These are phyloP conservation scores for Cossypha niveicapilla DNA, from an alignment of 2,797 vertebrate genomes.

Conservation along the genomic window DNA sequence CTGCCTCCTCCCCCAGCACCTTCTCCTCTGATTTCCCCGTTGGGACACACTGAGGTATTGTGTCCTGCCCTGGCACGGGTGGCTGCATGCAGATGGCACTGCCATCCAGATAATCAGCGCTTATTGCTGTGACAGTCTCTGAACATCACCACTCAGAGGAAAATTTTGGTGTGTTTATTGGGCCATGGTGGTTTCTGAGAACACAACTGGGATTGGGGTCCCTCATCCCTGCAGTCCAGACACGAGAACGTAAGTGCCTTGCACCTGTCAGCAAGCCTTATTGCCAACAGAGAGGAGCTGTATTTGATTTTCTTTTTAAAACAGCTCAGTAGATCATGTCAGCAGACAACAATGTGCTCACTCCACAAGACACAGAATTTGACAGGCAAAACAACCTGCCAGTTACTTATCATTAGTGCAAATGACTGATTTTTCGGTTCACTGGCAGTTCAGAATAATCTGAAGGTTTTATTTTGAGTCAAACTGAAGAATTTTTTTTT, in stretches of 20 bases:
- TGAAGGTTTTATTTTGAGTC: constrained; percentile 62
- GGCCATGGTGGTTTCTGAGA: not conserved
- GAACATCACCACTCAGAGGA: not conserved
- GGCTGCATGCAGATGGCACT: not conserved
- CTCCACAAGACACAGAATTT: constrained; percentile 67
- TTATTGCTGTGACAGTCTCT: not conserved
- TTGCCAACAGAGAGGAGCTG: not conserved
- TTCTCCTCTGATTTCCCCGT: fast-evolving
- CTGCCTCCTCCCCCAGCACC: not conserved
- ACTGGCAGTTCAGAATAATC: constrained; percentile 59
- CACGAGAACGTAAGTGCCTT: not conserved
- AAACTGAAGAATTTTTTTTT: constrained; percentile 14
- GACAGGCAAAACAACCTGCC: constrained; percentile 68
- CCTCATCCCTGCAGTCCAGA: not conserved
- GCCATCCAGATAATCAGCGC: not conserved
- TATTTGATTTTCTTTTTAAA: not conserved
- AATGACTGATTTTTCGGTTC: constrained; percentile 67
- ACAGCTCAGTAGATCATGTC: constrained; percentile 55
- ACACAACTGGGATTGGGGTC: not conserved
- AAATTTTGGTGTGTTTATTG: not conserved
- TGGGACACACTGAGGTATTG: not conserved
- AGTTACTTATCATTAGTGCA: constrained; percentile 68
- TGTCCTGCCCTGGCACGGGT: not conserved
- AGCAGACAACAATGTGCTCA: constrained; percentile 67
- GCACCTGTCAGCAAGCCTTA: not conserved